These are phyloP conservation scores for Archivesica marissinica DNA, from an alignment of 1,140 invertebrate genomes.

Conservation along the genomic window DNA sequence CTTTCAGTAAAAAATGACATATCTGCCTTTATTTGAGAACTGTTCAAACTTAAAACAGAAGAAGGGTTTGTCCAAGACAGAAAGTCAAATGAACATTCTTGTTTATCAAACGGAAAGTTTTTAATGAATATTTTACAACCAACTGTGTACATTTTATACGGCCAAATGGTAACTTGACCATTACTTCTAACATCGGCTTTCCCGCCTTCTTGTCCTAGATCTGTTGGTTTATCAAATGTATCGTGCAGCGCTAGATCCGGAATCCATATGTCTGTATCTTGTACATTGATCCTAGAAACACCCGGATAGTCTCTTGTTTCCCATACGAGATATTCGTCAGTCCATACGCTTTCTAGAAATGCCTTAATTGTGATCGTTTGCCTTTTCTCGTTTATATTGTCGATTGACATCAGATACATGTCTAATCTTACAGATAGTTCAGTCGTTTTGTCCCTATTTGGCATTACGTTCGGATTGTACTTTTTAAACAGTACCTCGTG, in stretches of 20 bases:
- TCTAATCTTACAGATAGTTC: background rate
- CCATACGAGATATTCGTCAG: slow-evolving; percentile 34
- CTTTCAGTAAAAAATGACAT: slow-evolving; percentile 22
- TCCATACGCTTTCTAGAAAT: slow-evolving; percentile 39
- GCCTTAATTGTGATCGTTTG: slow-evolving; percentile 30
- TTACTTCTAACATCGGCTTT: slow-evolving; percentile 12
- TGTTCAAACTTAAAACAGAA: slow-evolving; percentile 24
- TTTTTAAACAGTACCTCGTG: background rate
- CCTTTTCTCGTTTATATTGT: slow-evolving; percentile 24
- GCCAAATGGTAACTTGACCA: slow-evolving; percentile 38
- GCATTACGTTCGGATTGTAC: slow-evolving; percentile 44
- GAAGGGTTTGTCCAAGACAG: slow-evolving; percentile 95
- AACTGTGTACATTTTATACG: slow-evolving; percentile 40
- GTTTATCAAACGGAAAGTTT: slow-evolving; percentile 91
- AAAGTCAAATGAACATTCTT: slow-evolving; percentile 98
- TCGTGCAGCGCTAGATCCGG: slow-evolving; percentile 12
- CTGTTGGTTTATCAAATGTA: slow-evolving; percentile 42
- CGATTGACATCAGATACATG: slow-evolving; percentile 47
- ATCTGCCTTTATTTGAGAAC: background rate
- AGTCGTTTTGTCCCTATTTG: background rate
- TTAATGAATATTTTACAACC: slow-evolving; percentile 89
- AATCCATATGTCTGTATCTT: slow-evolving; percentile 24
- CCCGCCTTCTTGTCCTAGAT: slow-evolving; percentile 2
- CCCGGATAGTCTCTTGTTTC: background rate
- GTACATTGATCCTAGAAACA: slow-evolving; percentile 7